Conservation (phyloP, 2,113 vertebrate species). For the Nycticorax nycticorax region DNA sequence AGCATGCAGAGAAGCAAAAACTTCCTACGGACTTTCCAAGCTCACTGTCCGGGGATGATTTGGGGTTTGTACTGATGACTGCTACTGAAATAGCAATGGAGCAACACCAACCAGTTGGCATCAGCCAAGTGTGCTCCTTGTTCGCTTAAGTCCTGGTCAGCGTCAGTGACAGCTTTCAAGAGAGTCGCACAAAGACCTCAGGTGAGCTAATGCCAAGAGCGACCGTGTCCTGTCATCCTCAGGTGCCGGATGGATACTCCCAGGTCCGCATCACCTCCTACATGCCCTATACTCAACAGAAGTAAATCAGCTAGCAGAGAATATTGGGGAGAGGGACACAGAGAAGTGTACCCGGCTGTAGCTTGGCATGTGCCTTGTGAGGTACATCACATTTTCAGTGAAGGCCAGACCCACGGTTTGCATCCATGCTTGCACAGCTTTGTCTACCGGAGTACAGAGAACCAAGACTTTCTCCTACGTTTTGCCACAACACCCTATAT, state of each 20-base stretch:
- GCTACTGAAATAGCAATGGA: not conserved
- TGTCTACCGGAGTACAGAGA: not conserved
- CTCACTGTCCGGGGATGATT: not conserved
- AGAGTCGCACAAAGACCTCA: not conserved
- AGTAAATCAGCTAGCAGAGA: not conserved
- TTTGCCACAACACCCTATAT: not conserved
- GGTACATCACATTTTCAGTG: not conserved
- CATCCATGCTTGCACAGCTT: not conserved
- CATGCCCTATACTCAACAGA: not conserved
- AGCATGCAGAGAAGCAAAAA: not conserved
- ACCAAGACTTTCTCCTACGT: not conserved
- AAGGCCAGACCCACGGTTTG: not conserved
- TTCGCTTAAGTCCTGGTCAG: not conserved
- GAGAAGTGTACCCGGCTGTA: not conserved
- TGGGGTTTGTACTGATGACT: not conserved
- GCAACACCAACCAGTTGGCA: not conserved
- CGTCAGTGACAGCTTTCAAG: not conserved
- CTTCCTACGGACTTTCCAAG: not conserved
- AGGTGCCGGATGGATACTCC: not conserved
- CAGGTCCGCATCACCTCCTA: not conserved
- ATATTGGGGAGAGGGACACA: fast-evolving
- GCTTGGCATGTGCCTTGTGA: not conserved
- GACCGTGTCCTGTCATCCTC: not conserved
- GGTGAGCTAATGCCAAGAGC: not conserved
- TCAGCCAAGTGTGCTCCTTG: not conserved